Conservation (phyloP, 1,140 invertebrate species). For the Diabrotica virgifera region DNA sequence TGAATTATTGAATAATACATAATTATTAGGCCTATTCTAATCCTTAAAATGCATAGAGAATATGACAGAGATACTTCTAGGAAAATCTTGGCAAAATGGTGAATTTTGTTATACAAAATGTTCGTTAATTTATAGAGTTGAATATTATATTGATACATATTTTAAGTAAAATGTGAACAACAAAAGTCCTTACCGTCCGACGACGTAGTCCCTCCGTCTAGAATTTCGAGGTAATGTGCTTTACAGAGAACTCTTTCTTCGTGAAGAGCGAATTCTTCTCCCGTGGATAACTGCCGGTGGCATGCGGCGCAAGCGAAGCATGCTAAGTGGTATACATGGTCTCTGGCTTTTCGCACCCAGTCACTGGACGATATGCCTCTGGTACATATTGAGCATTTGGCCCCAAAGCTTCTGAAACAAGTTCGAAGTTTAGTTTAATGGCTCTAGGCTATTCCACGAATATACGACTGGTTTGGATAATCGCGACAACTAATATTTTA, state of each 20-base stretch:
- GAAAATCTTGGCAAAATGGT: too few species aligned
- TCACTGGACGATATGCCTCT: constrained; percentile 89
- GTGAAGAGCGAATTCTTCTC: constrained; percentile 95
- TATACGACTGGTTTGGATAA: too few species aligned
- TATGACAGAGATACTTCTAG: too few species aligned
- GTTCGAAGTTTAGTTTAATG: constrained; percentile 9
- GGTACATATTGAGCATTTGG: constrained; percentile 94
- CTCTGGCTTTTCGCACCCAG: constrained; percentile 93
- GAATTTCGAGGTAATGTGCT: constrained; percentile 90
- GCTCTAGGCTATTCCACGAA: too few species aligned
- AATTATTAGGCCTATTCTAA: too few species aligned
- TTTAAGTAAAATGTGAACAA: background rate
- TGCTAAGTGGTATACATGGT: constrained; percentile 95
- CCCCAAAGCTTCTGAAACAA: constrained; percentile 85
- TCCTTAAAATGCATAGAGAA: too few species aligned
- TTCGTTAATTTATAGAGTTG: too few species aligned
- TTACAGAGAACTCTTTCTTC: constrained; percentile 92
- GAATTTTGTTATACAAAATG: too few species aligned
- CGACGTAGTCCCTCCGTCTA: constrained; percentile 87
- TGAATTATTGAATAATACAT: too few species aligned
- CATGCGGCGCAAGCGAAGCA: constrained; percentile 98
- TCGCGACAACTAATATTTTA: too few species aligned
- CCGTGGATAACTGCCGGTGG: constrained; percentile 93
- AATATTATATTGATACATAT: too few species aligned
- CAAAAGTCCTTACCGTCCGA: constrained; percentile 67